phyloP scores from a whole-genome alignment of 2,797 vertebrate species.

The Morus bassanus region DNA sequence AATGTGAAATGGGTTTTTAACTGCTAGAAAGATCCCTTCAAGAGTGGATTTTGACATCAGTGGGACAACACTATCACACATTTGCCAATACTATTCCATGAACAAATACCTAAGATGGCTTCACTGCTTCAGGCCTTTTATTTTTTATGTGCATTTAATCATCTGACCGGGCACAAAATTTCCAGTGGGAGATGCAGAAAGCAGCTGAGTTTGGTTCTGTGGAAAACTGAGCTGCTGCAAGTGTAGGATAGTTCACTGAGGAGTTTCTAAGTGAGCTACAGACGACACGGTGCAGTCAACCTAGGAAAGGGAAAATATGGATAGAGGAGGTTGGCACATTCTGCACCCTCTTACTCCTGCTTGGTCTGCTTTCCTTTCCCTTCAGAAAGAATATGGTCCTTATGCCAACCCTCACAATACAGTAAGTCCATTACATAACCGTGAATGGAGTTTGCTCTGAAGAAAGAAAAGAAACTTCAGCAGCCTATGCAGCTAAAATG shows the following conservation, averaged over 20 bases:
- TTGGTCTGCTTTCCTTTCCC: background rate
- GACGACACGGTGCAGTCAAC: background rate
- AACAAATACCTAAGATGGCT: background rate
- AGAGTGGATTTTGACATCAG: background rate
- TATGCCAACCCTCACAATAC: background rate
- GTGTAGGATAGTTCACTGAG: background rate
- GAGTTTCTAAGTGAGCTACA: background rate
- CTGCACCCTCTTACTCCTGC: background rate
- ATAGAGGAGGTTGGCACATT: background rate
- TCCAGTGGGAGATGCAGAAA: background rate
- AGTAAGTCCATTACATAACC: background rate
- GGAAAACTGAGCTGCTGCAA: background rate
- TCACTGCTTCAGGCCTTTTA: background rate
- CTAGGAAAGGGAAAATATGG: background rate
- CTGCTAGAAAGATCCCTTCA: background rate
- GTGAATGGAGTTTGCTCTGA: background rate
- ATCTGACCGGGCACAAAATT: background rate
- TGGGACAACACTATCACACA: background rate
- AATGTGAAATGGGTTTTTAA: background rate
- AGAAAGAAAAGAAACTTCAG: background rate
- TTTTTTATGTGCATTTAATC: background rate
- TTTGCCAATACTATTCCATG: background rate
- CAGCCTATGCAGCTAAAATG: background rate
- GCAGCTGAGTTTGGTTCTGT: background rate
- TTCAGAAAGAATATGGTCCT: background rate